Evolutionary conservation across 2,113 vertebrate genomes (phyloP).

Genomic region (Menura novaehollandiae): DNA sequence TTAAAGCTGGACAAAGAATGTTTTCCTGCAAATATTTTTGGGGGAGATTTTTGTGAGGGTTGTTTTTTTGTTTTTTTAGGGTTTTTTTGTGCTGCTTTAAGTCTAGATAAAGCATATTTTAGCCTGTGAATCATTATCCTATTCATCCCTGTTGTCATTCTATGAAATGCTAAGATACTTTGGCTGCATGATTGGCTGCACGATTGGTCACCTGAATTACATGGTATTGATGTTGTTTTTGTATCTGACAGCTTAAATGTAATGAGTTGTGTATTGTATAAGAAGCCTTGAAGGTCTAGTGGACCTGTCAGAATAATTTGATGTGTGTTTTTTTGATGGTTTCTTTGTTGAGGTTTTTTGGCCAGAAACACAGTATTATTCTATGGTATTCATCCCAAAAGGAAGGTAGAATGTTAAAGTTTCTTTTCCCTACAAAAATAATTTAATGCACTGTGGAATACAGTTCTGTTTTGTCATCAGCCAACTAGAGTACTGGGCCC

Average conservation of each 20-base stretch:
- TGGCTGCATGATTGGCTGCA: background rate
- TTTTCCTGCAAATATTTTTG: background rate
- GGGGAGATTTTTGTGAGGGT: background rate
- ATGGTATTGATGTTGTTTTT: background rate
- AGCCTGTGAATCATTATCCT: background rate
- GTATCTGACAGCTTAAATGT: background rate
- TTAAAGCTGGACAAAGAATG: background rate
- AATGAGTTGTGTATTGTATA: background rate
- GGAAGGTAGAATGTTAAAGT: background rate
- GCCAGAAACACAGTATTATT: background rate
- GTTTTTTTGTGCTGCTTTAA: background rate
- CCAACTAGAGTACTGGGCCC: background rate
- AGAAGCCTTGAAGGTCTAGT: background rate
- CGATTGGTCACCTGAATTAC: background rate
- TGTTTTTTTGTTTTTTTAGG: background rate
- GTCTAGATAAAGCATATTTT: background rate
- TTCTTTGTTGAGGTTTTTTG: background rate
- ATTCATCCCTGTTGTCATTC: background rate
- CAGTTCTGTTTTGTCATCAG: background rate
- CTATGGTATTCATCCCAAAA: background rate
- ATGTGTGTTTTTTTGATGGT: background rate
- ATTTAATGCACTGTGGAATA: background rate
- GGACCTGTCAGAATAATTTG: background rate
- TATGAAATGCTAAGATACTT: background rate
- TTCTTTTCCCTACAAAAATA: background rate